These are phyloP conservation scores for Anomalospiza imberbis DNA, from an alignment of 2,797 vertebrate species.

Conservation along the genomic window DNA sequence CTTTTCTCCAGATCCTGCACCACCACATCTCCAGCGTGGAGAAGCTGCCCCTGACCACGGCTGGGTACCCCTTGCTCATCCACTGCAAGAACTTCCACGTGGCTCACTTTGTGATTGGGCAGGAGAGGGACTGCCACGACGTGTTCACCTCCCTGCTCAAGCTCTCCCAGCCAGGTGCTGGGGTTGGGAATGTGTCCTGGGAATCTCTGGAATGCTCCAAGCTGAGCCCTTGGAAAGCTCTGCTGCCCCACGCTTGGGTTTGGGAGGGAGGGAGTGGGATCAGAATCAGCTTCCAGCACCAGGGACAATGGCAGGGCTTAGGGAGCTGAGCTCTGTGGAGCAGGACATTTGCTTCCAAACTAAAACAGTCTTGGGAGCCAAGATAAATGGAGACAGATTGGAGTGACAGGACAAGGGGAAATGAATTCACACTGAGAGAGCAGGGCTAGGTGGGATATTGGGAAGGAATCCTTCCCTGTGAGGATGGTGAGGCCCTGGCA, in stretches of 20 bases:
- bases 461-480: not conserved
- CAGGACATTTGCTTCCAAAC: not conserved
- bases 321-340: not conserved
- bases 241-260: not conserved
- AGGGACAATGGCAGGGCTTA: accelerated
- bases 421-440: not conserved
- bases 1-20: constrained; percentile 73
- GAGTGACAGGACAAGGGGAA: not conserved
- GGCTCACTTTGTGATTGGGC: constrained; percentile 76
- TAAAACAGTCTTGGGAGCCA: not conserved
- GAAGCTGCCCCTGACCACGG: constrained; percentile 71
- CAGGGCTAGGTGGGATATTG: not conserved
- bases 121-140: constrained; percentile 78
- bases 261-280: not conserved
- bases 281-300: not conserved
- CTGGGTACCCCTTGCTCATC: constrained; percentile 76
- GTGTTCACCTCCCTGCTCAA: constrained; percentile 78
- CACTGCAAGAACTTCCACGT: constrained; percentile 81
- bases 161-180: constrained; percentile 78
- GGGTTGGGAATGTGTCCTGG: not conserved
- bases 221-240: not conserved
- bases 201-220: not conserved
- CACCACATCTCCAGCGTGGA: constrained; percentile 80
- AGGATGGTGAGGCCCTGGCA: accelerated
- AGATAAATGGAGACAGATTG: not conserved